phyloP scores from a whole-genome alignment of 2,797 vertebrate species.

The Darevskia nairensis region DNA sequence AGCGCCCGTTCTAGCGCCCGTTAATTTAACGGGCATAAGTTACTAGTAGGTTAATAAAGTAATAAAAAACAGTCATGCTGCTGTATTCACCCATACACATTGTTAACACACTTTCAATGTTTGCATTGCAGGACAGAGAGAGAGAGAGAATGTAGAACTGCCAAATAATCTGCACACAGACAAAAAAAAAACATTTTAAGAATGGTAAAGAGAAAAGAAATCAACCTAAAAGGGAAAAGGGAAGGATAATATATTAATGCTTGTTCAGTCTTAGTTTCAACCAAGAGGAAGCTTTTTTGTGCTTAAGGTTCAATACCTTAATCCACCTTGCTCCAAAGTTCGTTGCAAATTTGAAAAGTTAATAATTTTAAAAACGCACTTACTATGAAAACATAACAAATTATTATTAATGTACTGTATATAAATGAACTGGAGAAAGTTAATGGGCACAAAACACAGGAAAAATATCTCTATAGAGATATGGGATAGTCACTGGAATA shows the following conservation, averaged over 20 bases:
- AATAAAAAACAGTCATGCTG: neutral
- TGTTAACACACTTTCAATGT: too few relatives aligned
- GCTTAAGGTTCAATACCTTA: too few relatives aligned
- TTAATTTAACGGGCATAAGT: too few relatives aligned
- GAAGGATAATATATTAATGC: neutral
- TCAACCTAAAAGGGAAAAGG: neutral
- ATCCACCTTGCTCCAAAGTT: neutral
- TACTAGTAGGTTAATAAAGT: neutral
- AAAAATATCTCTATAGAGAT: too few relatives aligned
- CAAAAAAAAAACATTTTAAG: neutral
- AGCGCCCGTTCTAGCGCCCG: too few relatives aligned
- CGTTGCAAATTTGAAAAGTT: neutral
- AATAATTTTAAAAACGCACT: too few relatives aligned
- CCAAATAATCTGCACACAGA: neutral
- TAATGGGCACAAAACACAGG: too few relatives aligned
- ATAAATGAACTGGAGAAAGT: too few relatives aligned
- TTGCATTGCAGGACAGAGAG: too few relatives aligned
- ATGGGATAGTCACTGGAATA: too few relatives aligned
- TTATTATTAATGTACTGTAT: too few relatives aligned
- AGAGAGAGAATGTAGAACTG: neutral
- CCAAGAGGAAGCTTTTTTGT: neutral
- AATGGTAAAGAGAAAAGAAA: neutral
- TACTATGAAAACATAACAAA: too few relatives aligned
- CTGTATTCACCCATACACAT: neutral
- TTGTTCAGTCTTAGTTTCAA: neutral